phyloP scores from a whole-genome alignment of 35 echinoderm and acorn worm species.

The Holothuria glaberrima region DNA sequence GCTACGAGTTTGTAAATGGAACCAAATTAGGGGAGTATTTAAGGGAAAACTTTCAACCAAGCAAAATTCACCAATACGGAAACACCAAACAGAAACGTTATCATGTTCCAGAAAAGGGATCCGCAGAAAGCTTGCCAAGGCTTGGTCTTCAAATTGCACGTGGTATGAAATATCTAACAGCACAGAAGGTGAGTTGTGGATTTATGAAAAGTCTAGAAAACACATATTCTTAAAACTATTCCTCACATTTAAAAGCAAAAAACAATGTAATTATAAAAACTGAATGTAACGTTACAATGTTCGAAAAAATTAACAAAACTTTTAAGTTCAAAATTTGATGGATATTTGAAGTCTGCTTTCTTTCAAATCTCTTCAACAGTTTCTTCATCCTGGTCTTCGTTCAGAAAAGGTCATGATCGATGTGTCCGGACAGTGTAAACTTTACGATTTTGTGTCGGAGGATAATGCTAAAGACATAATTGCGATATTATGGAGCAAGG shows the following conservation, averaged over 20 bases:
- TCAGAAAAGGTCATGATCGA: not conserved
- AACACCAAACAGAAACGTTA: conserved; percentile 37
- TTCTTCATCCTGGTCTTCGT: not conserved
- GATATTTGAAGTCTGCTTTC: too few relatives aligned
- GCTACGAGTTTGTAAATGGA: not conserved
- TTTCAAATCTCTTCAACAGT: not conserved
- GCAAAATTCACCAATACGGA: not conserved
- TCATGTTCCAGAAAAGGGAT: conserved; percentile 7
- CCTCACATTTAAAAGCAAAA: not conserved
- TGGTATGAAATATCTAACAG: not conserved
- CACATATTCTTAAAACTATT: too few relatives aligned
- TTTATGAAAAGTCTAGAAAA: not conserved
- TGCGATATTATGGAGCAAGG: not conserved
- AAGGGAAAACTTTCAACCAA: not conserved
- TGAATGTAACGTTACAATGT: not conserved
- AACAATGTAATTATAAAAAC: not conserved
- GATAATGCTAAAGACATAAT: not conserved
- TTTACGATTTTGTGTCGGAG: conserved; percentile 11
- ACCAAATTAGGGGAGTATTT: not conserved
- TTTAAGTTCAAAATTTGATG: not conserved
- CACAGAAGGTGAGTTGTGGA: not conserved
- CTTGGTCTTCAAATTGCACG: conserved; percentile 21
- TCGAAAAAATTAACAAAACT: not conserved
- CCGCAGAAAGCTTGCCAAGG: not conserved
- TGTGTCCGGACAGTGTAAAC: not conserved